Percentiles rank a stretch among this genome's conserved stretches.
phyloP scores from a whole-genome alignment of 2,888 invertebrate species.

The Luperina testacea region DNA sequence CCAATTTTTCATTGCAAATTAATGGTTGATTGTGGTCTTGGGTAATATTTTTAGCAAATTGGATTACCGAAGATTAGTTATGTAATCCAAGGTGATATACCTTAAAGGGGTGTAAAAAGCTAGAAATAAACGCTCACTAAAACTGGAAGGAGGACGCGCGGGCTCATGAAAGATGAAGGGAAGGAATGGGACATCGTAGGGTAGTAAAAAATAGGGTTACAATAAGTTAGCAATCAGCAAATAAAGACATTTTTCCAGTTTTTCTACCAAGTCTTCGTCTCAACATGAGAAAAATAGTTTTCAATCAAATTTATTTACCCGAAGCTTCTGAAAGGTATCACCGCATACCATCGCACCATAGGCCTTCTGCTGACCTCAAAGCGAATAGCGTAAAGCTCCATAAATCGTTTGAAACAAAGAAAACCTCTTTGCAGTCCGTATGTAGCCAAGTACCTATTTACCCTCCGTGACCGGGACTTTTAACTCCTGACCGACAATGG shows the following conservation, averaged over 20 bases:
- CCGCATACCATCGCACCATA: slow-evolving; percentile 7
- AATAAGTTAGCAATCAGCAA: neutral
- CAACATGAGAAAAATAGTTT: neutral
- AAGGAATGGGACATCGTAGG: neutral
- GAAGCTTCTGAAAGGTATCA: slow-evolving; percentile 16
- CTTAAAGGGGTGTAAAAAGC: neutral
- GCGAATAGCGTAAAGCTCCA: slow-evolving; percentile 55
- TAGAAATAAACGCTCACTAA: neutral
- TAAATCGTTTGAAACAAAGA: slow-evolving; percentile 59
- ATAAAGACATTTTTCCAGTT: neutral
- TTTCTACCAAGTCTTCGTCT: neutral
- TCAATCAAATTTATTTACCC: neutral
- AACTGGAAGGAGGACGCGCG: neutral
- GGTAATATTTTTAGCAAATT: slow-evolving; percentile 31
- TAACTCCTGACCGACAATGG: slow-evolving; percentile 73
- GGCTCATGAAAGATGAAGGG: neutral
- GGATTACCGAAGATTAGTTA: neutral
- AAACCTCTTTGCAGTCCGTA: slow-evolving; percentile 61
- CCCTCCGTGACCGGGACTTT: slow-evolving; percentile 68
- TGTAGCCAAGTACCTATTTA: slow-evolving; percentile 59
- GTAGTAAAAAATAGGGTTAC: neutral
- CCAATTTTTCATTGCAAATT: slow-evolving; percentile 44
- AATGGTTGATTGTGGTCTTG: slow-evolving; percentile 39
- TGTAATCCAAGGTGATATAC: neutral
- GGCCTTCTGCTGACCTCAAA: slow-evolving; percentile 50